Evolutionary conservation across 2,888 invertebrate genomes (phyloP).

Genomic region (Trachelus troglodyta): DNA sequence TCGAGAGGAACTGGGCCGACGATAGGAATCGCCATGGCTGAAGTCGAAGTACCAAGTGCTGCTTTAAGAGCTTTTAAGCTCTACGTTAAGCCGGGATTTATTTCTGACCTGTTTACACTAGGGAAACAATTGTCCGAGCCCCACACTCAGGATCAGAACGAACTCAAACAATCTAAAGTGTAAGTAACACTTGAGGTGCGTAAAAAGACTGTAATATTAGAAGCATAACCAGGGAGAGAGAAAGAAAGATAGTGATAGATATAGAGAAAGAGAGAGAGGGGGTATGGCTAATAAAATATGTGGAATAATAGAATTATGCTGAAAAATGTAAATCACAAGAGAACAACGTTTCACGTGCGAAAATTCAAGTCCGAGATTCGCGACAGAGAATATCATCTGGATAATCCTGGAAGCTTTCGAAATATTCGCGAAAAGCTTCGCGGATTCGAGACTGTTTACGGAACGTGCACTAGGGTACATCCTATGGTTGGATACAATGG

Average conservation of each 20-base stretch:
- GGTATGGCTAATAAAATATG: not conserved
- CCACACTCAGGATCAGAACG: not conserved
- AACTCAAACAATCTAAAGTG: not conserved
- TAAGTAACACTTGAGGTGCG: not conserved
- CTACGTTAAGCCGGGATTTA: constrained; percentile 57
- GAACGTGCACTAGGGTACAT: not conserved
- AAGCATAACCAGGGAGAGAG: not conserved
- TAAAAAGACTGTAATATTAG: not conserved
- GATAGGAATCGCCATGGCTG: not conserved
- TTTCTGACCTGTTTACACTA: constrained; percentile 56
- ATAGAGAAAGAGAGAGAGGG: too few species aligned
- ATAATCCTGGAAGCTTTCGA: not conserved
- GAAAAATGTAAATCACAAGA: not conserved
- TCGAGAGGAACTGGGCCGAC: constrained; percentile 7
- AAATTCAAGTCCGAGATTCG: not conserved
- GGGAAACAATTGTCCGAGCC: constrained; percentile 48
- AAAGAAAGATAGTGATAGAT: too few species aligned
- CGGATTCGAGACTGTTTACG: not conserved
- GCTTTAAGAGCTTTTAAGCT: constrained; percentile 59
- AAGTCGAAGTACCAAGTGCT: constrained; percentile 33
- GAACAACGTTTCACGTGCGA: not conserved
- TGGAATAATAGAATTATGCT: not conserved
- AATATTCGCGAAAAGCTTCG: not conserved
- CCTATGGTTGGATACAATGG: not conserved
- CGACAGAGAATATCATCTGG: not conserved